A percentile compares a stretch with the other conserved stretches of the same genome.
Conservation (phyloP, 1,140 invertebrate species). For the Heliothis subflexa region DNA sequence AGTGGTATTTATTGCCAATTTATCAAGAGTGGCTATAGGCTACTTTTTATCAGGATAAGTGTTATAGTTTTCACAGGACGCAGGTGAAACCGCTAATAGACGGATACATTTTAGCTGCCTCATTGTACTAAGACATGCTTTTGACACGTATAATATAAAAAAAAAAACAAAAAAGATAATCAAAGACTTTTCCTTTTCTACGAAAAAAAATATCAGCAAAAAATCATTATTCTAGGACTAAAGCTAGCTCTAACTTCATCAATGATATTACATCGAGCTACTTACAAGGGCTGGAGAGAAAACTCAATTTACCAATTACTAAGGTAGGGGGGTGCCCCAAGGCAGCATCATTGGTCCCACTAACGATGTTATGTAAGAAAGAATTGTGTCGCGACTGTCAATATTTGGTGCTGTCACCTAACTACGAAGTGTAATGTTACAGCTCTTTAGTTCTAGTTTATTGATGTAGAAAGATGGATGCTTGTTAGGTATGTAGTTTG, state of each 20-base stretch:
- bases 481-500: neutral
- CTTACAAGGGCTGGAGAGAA: conserved; percentile 42
- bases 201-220: neutral
- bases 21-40: too few species aligned
- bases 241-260: conserved; percentile 37
- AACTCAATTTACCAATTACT: conserved; percentile 48
- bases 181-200: neutral
- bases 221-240: conserved; percentile 31
- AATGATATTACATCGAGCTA: conserved; percentile 41
- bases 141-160: neutral
- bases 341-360: conserved; percentile 42
- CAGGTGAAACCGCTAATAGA: too few species aligned
- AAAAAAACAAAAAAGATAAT: neutral
- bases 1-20: too few species aligned
- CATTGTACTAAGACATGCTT: neutral
- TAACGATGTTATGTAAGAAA: conserved; percentile 46
- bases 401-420: conserved; percentile 32
- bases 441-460: neutral
- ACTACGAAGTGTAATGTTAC: neutral
- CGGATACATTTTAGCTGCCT: too few species aligned
- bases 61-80: too few species aligned
- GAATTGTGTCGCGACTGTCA: conserved; percentile 44
- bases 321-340: conserved; percentile 19
- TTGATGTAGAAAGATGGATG: conserved; percentile 1
- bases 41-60: too few species aligned